These are phyloP conservation scores for Chrosomus eos DNA, from an alignment of 2,797 vertebrate genomes.

Conservation along the genomic window DNA sequence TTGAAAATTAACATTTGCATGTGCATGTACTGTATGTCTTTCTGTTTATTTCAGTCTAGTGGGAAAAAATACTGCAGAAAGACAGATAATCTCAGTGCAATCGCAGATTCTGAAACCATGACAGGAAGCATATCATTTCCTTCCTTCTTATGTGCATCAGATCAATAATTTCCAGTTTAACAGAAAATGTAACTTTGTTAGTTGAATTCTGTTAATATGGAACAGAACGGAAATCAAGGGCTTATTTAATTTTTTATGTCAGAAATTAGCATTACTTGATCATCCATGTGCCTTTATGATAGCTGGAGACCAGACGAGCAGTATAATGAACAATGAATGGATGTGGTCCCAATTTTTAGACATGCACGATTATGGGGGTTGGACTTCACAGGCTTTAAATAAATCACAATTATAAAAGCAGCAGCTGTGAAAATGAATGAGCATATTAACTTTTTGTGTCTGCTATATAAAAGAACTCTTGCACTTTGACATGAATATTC, in stretches of 20 bases:
- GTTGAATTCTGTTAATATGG: not conserved
- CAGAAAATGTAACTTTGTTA: not conserved
- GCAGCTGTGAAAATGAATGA: not conserved
- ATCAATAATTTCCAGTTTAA: constrained; percentile 26
- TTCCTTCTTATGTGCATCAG: constrained; percentile 19
- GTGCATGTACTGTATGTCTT: not conserved
- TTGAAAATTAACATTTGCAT: not conserved
- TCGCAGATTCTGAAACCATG: constrained; percentile 30
- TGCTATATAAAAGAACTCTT: not conserved
- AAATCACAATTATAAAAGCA: not conserved
- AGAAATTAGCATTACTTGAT: not conserved
- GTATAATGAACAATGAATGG: not conserved
- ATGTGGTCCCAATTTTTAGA: constrained; percentile 3
- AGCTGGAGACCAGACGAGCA: constrained; percentile 1
- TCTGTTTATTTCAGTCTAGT: constrained; percentile 15
- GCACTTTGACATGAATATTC: not conserved
- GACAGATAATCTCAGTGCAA: constrained; percentile 9
- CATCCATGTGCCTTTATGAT: not conserved
- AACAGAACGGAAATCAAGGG: not conserved
- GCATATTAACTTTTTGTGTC: not conserved
- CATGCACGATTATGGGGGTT: not conserved
- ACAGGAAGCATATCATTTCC: constrained; percentile 60
- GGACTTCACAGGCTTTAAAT: not conserved
- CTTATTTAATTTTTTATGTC: not conserved
- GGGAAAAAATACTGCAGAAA: constrained; percentile 4